These are phyloP conservation scores for Hyposmocoma kahamanoa DNA, from an alignment of 1,140 invertebrate species.

Conservation along the genomic window DNA sequence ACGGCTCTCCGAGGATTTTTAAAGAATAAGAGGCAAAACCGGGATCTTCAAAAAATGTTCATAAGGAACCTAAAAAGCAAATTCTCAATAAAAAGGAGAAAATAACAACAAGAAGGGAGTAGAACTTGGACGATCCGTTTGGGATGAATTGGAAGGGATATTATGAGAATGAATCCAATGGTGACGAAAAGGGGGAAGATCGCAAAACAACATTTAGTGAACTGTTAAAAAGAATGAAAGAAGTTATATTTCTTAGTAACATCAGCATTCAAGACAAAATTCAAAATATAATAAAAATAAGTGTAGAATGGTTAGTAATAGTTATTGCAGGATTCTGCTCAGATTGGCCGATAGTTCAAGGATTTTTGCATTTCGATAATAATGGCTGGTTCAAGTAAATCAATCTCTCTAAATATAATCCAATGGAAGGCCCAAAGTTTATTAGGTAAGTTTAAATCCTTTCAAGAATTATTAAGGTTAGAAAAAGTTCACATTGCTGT, in stretches of 20 bases:
- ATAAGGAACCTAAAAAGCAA: not conserved
- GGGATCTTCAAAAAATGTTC: not conserved
- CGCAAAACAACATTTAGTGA: not conserved
- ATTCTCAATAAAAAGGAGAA: not conserved
- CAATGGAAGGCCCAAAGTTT: slow-evolving; percentile 8
- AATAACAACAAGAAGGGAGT: not conserved
- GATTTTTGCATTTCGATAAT: not conserved
- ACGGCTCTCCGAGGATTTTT: too few species aligned
- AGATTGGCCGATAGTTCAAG: not conserved
- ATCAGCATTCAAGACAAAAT: not conserved
- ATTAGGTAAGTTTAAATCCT: not conserved
- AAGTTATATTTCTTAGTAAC: not conserved
- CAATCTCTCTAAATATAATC: not conserved
- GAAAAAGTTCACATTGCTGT: slow-evolving; percentile 7
- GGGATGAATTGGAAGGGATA: not conserved
- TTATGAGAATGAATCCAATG: not conserved
- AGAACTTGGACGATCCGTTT: too few species aligned
- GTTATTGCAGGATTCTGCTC: not conserved
- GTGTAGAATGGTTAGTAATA: not conserved
- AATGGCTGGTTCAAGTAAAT: not conserved
- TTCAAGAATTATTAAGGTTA: slow-evolving; percentile 1
- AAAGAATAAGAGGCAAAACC: not conserved
- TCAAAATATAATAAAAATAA: not conserved
- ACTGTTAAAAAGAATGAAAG: not conserved
- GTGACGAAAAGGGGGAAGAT: not conserved